Evolutionary conservation across 2,113 vertebrate genomes (phyloP).

Genomic region (Gallinago undulata): DNA sequence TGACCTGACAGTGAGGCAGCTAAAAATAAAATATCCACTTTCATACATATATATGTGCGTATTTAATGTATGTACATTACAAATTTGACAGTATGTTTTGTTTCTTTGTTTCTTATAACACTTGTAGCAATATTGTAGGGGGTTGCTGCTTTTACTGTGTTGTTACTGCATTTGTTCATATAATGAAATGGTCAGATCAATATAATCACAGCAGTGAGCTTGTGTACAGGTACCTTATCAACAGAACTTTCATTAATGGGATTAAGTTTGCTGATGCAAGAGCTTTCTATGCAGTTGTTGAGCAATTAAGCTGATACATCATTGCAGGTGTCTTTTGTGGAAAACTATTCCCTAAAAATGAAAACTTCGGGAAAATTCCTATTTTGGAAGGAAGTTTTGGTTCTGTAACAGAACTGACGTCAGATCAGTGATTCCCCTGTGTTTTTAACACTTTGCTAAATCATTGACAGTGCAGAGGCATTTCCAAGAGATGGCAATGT

Average conservation of each 20-base stretch:
- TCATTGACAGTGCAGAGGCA: neutral
- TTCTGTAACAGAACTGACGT: neutral
- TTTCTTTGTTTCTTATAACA: neutral
- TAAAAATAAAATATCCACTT: neutral
- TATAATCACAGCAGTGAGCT: neutral
- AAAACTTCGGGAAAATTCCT: neutral
- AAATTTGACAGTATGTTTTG: neutral
- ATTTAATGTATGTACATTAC: neutral
- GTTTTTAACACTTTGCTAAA: neutral
- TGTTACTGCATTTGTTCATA: neutral
- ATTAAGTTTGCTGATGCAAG: neutral
- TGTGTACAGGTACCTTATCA: neutral
- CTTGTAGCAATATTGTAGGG: neutral
- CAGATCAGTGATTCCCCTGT: neutral
- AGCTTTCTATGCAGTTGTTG: neutral
- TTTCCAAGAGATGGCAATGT: neutral
- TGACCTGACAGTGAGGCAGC: neutral
- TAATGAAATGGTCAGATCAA: neutral
- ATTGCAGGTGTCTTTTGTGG: neutral
- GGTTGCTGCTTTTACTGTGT: neutral
- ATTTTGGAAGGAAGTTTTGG: neutral
- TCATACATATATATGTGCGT: neutral
- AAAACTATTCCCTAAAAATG: neutral
- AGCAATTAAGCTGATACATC: fast-evolving
- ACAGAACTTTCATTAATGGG: neutral